Percentiles rank a stretch among this genome's conserved stretches.
These are phyloP conservation scores for Tokudaia tokunoshimensis DNA, from an alignment of 2,797 vertebrate genomes.

Conservation along the genomic window DNA sequence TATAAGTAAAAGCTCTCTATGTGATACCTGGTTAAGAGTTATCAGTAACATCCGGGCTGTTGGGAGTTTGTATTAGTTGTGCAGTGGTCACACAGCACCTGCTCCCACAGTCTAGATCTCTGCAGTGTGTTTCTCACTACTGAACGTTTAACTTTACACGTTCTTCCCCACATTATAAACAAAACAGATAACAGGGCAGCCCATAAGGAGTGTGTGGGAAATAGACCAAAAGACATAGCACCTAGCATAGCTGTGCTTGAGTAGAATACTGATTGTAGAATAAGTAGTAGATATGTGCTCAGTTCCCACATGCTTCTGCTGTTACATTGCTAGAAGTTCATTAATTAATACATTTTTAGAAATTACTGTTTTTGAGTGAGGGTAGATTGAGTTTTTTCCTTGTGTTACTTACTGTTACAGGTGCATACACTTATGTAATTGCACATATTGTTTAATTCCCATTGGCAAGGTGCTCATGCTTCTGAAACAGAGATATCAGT, in stretches of 20 bases:
- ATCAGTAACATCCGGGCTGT: neutral
- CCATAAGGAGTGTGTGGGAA: neutral
- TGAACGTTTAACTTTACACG: neutral
- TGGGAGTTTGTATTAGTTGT: conserved; percentile 2
- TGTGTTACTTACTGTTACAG: neutral
- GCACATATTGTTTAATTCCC: conserved; percentile 1
- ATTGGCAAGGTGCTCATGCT: neutral
- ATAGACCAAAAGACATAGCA: neutral
- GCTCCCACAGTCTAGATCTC: neutral
- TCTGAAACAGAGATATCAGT: conserved; percentile 7
- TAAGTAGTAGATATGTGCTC: neutral
- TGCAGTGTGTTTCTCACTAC: conserved; percentile 25
- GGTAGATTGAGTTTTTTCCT: conserved; percentile 51
- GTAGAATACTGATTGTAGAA: neutral
- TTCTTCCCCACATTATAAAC: conserved; percentile 26
- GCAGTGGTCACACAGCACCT: neutral
- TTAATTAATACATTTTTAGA: conserved; percentile 51
- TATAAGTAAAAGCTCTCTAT: neutral
- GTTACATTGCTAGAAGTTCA: conserved; percentile 4
- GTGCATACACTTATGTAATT: conserved; percentile 26
- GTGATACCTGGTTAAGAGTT: neutral
- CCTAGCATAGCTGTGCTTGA: neutral
- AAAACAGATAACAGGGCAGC: conserved; percentile 13
- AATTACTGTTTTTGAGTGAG: neutral
- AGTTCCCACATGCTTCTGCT: conserved; percentile 30